These are phyloP conservation scores for Tenthredo notha DNA, from an alignment of 2,888 invertebrate genomes.

Conservation along the genomic window DNA sequence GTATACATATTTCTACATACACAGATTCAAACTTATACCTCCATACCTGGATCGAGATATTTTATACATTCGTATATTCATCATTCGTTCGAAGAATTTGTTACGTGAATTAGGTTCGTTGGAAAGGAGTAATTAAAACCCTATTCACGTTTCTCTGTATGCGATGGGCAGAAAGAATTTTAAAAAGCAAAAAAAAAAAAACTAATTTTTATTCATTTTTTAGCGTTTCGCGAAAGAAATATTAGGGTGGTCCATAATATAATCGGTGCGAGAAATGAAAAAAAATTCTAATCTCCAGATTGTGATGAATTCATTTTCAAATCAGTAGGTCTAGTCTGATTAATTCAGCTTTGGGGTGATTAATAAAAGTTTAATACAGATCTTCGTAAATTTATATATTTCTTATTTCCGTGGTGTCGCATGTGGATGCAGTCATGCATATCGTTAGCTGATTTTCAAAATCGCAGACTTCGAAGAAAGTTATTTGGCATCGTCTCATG, in stretches of 20 bases:
- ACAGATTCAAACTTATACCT: not conserved
- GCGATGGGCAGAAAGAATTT: not conserved
- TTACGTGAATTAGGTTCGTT: not conserved
- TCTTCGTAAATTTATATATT: not conserved
- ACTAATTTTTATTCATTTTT: not conserved
- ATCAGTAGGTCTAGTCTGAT: not conserved
- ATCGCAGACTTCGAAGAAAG: not conserved
- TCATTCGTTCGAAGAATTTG: not conserved
- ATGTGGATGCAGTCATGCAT: not conserved
- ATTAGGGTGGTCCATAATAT: no score
- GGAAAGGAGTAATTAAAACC: not conserved
- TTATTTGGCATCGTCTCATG: not conserved
- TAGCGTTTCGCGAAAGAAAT: not conserved
- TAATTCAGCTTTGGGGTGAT: not conserved
- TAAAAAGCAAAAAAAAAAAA: not conserved
- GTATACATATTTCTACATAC: constrained; percentile 14
- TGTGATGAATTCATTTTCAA: no score
- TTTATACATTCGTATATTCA: not conserved
- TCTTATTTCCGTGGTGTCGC: not conserved
- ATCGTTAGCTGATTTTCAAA: not conserved
- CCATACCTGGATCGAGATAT: not conserved
- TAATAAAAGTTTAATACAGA: not conserved
- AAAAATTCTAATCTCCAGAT: no score
- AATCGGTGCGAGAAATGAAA: no score
- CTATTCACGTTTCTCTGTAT: not conserved